Evolutionary conservation across 35 echinoderm and acorn worm genomes (phyloP).

Genomic region (Nesometra sesokonis): DNA sequence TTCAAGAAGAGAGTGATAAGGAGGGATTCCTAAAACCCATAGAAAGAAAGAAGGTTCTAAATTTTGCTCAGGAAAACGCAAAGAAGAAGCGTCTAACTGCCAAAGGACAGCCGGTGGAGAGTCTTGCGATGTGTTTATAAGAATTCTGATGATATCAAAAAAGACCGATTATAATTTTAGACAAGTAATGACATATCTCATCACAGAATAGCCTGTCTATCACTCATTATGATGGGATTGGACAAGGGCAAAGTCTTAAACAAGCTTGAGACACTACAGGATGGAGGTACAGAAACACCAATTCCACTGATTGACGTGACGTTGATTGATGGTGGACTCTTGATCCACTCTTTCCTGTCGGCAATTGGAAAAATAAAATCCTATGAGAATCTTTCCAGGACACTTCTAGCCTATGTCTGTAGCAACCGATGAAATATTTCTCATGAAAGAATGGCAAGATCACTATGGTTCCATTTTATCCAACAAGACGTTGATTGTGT

Average conservation of each 20-base stretch:
- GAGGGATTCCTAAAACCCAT: conserved; percentile 40
- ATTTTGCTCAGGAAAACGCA: conserved; percentile 39
- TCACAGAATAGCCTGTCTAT: no score
- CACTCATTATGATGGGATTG: not conserved
- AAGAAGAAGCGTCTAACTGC: not conserved
- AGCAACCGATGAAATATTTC: conserved; percentile 25
- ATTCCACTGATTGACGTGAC: not conserved
- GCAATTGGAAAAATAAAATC: not conserved
- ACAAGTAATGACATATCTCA: no score
- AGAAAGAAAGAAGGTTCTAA: conserved; percentile 27
- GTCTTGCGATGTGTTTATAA: conserved; percentile 18
- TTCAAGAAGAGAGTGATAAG: conserved; percentile 27
- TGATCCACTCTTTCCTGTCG: not conserved
- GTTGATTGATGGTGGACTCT: not conserved
- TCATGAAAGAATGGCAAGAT: conserved; percentile 39
- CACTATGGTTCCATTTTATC: conserved; percentile 35
- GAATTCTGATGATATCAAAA: conserved; percentile 16
- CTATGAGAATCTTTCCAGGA: not conserved
- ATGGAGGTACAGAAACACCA: not conserved
- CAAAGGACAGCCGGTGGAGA: conserved; percentile 13
- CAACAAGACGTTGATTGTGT: conserved; percentile 26
- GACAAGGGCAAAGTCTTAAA: not conserved
- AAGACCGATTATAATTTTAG: not conserved
- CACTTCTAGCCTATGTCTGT: not conserved
- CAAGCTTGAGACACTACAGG: not conserved